Evolutionary conservation across 1,140 invertebrate species (phyloP), one percentile per base, ranked within the genome.

Genomic region (Ephestia elutella): DNA sequence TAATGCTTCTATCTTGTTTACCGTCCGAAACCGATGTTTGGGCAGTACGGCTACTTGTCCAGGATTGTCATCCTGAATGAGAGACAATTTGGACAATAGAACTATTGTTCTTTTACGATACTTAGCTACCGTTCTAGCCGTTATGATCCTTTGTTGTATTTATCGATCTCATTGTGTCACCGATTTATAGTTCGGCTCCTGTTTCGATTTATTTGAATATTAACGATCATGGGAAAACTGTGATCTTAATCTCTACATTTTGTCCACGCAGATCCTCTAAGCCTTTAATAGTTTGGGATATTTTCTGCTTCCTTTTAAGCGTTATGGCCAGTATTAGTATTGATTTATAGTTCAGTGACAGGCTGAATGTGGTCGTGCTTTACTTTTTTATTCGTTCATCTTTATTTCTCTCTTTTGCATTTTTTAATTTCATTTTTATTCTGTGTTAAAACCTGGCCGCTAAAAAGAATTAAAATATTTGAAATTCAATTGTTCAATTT

Each of bases 21-120:
- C 74, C 54, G 65, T 75, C 75, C 63, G 62, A 73, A 76, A 84
- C 84, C 82, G 73, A 87, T 87, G 81, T 85, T 82, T 82, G 75
- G 71, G 60, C 69, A 59, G 59, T 61, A 60, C 55, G 55, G 54
- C 21, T 54, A 59, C 21, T 60, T 56, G 58, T 62, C 48, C 53
- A n/a, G 49, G 7, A 60, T 66, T 70, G 67, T 75, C 61, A 48
- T 61, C 53, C 11, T 63, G 59, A 69, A 68, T 68, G 49, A 63
- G 30, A 60, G 66, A 78, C 64, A 71, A 76, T 63, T 73, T 64
- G 49, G 72, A 80, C 78, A 82, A 86, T 73, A 61, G 65, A 51
- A n/a, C 67, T 62, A 74, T 86, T 81, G 78, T 83, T 81, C 78
- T 79, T 70, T 65, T 68, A 70, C 48, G 57, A 62, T 75, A 75